Evolutionary conservation across 2,113 vertebrate species (phyloP), one percentile per base, ranked within the genome.

Genomic region (Corydoras maculifer): DNA sequence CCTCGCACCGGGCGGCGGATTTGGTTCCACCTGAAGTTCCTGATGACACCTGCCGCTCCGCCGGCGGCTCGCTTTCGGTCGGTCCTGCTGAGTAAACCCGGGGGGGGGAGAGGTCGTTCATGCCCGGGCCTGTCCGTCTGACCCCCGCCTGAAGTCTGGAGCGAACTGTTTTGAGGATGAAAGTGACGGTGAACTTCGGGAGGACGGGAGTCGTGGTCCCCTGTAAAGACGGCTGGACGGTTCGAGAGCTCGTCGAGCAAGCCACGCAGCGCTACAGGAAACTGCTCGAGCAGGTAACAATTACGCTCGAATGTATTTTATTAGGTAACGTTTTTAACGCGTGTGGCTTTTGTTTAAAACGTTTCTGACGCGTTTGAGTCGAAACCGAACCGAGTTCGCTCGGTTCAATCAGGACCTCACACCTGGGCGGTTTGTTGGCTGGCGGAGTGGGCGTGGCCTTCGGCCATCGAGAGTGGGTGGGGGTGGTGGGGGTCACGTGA

Each of bases 161-260:
- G 18, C 18, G 18, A 25, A 25, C 18, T 53, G 2, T 4, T 4
- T 62, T 18, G 1, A 80, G 60, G 60, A 97, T 97, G 94, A 96
- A 97, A 84, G 94, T 96, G 32, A 95, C 93, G 0, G 94, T 96
- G 13, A 93, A 86, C 62, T 96, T 97, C 76, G 93, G 92, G 68
- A 78, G 84, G 78, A 96, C 91, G 0, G 79, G 87, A 3, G 92
- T 96, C 75, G 93, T 97, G 70, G 94, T 97, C 53, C 95, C 94
- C 65, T 96, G 93, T 75, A 93, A 91, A 79, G 82, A 87, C 54
- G 91, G 84, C 43, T 93, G 90, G 91, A 90, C 85, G 4, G 92
- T 97, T 5, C 81, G 89, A 75, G 93, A 94, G 72, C 81, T 97
- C 63, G 84, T 88, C n/a, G 90, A 92, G 5, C 95, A 95, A 83